A percentile compares a stretch with the other conserved stretches of the same genome.
Evolutionary conservation across 2,797 vertebrate species (phyloP).

Genomic region (Hemibagrus guttatus): DNA sequence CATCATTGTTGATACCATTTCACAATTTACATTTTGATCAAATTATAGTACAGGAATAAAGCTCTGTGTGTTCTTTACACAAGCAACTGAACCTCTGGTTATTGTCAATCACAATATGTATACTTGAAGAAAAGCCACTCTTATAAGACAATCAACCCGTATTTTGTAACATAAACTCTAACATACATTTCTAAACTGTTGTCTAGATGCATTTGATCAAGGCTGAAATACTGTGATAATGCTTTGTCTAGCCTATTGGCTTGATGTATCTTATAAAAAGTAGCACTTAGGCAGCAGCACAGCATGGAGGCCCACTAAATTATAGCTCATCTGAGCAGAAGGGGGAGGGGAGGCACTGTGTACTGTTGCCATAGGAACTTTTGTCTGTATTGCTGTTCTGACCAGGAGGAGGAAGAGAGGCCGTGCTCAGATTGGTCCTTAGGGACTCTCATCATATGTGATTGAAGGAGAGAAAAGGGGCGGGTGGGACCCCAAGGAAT

Average conservation of each 20-base stretch:
- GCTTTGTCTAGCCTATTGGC: background rate
- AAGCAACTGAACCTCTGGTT: background rate
- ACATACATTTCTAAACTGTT: background rate
- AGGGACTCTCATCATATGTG: slow-evolving; percentile 21
- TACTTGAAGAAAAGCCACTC: background rate
- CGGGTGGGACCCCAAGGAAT: slow-evolving; percentile 17
- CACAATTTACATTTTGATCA: background rate
- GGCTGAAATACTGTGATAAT: background rate
- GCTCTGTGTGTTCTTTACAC: background rate
- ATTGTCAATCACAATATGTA: background rate
- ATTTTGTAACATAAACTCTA: background rate
- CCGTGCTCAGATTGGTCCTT: slow-evolving; percentile 44
- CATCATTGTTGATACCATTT: background rate
- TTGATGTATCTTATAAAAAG: background rate
- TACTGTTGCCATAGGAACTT: slow-evolving; percentile 76
- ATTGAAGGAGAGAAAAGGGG: slow-evolving; percentile 14
- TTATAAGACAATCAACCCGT: background rate
- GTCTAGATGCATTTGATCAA: background rate
- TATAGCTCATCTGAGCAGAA: slow-evolving; percentile 14
- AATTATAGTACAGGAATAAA: background rate
- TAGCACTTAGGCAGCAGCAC: background rate
- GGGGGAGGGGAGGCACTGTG: slow-evolving; percentile 58
- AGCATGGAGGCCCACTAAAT: slow-evolving; percentile 23
- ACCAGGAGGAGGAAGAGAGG: slow-evolving; percentile 42
- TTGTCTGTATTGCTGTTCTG: slow-evolving; percentile 65